Conservation (phyloP, 1,140 invertebrate genomes). For the Macrocentrus cingulum region DNA sequence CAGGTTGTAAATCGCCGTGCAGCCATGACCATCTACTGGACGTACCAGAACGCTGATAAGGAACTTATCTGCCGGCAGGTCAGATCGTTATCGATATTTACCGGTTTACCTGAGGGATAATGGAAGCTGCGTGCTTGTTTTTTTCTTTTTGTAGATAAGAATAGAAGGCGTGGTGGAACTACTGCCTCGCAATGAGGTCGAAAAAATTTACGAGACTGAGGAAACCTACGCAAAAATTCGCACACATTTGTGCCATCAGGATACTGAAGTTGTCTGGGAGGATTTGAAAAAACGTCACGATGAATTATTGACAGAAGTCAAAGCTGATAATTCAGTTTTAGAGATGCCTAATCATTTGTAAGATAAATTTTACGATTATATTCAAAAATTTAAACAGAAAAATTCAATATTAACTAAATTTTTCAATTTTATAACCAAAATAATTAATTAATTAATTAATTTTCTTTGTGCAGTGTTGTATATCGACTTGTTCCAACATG, state of each 20-base stretch:
- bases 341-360: constrained; percentile 57
- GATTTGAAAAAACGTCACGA: constrained; percentile 50
- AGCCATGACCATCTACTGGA: constrained; percentile 55
- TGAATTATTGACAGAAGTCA: constrained; percentile 39
- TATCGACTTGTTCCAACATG: constrained; percentile 37
- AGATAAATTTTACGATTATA: too few species aligned
- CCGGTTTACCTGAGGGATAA: too few species aligned
- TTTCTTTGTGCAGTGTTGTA: constrained; percentile 36
- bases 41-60: not conserved
- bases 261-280: constrained; percentile 50
- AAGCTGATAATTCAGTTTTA: constrained; percentile 34
- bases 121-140: too few species aligned
- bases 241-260: constrained; percentile 53
- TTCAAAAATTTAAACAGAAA: too few species aligned
- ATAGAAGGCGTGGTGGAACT: constrained; percentile 50
- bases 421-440: not conserved
- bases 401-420: too few species aligned
- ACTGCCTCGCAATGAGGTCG: constrained; percentile 39
- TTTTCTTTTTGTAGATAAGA: constrained; percentile 50
- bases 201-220: constrained; percentile 52
- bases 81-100: not conserved
- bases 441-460: not conserved
- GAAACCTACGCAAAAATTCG: constrained; percentile 57
- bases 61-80: not conserved
- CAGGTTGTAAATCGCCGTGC: constrained; percentile 55